A percentile compares a stretch with the other conserved stretches of the same genome.
These are phyloP conservation scores for Oryzias javanicus DNA, from an alignment of 2,113 vertebrate genomes.

Conservation along the genomic window DNA sequence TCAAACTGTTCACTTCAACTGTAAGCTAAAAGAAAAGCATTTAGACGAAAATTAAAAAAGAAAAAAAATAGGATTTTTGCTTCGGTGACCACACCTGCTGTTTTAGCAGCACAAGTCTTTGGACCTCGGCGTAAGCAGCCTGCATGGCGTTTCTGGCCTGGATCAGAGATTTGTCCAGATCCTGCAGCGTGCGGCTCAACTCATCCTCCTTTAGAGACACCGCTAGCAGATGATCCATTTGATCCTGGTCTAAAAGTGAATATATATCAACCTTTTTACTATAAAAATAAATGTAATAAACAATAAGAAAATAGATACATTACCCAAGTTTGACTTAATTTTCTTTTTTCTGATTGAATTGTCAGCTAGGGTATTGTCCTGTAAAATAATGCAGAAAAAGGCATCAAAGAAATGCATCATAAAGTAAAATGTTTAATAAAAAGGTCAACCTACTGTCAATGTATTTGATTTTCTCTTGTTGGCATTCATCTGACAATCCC, in stretches of 20 bases:
- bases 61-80: not conserved
- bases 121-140: conserved; percentile 85
- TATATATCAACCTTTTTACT: not conserved
- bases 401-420: not conserved
- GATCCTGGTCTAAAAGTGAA: conserved; percentile 76
- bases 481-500: not conserved
- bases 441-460: conserved; percentile 7
- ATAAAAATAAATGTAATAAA: too few relatives aligned
- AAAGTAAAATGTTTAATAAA: not conserved
- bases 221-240: conserved; percentile 84
- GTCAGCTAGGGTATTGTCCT: conserved; percentile 19
- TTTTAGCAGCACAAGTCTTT: conserved; percentile 82
- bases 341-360: conserved; percentile 37
- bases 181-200: conserved; percentile 81
- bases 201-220: conserved; percentile 92
- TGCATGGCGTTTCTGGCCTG: conserved; percentile 84
- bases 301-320: not conserved
- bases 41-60: not conserved
- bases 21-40: conserved; percentile 74
- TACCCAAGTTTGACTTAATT: conserved; percentile 47
- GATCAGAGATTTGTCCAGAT: conserved; percentile 81
- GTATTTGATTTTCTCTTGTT: conserved; percentile 20
- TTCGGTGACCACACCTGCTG: conserved; percentile 81
- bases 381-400: not conserved
- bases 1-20: conserved; percentile 86